A percentile compares a stretch with the other conserved stretches of the same genome.
These are phyloP conservation scores for Actinostola sp. DNA, from an alignment of 92 coral and sea anemone species.

Conservation along the genomic window DNA sequence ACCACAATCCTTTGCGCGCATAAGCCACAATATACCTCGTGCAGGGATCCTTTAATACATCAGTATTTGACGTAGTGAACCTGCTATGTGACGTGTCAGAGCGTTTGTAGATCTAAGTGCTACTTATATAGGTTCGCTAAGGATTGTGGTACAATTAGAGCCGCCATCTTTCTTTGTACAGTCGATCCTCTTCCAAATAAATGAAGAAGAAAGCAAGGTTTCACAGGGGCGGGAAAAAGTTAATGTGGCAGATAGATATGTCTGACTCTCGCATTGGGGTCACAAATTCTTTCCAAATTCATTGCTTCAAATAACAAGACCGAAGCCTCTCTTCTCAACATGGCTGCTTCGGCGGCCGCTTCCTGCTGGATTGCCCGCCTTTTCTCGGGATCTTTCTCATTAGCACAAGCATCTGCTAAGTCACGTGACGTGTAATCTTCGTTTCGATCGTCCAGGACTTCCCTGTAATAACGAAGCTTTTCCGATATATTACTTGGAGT, in stretches of 20 bases:
- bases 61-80: no score
- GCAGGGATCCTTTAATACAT: no score
- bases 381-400: conserved; percentile 52
- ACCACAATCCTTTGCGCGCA: no score
- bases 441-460: conserved; percentile 5
- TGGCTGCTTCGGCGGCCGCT: conserved; percentile 87
- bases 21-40: no score
- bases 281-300: conserved; percentile 89
- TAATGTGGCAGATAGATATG: conserved; percentile 71
- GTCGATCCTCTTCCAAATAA: no score
- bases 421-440: conserved; percentile 39
- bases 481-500: conserved; percentile 36
- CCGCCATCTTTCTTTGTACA: no score
- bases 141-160: no score
- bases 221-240: not conserved
- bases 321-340: conserved; percentile 91
- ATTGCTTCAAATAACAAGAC: conserved; percentile 79
- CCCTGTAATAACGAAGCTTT: conserved; percentile 43
- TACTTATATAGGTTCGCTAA: no score
- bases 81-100: no score
- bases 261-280: conserved; percentile 79
- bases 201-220: not conserved
- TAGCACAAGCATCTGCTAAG: conserved; percentile 59
- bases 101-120: no score
- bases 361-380: conserved; percentile 55